Conservation (phyloP, 1,140 invertebrate species). For the Atopsyche davidsoni region DNA sequence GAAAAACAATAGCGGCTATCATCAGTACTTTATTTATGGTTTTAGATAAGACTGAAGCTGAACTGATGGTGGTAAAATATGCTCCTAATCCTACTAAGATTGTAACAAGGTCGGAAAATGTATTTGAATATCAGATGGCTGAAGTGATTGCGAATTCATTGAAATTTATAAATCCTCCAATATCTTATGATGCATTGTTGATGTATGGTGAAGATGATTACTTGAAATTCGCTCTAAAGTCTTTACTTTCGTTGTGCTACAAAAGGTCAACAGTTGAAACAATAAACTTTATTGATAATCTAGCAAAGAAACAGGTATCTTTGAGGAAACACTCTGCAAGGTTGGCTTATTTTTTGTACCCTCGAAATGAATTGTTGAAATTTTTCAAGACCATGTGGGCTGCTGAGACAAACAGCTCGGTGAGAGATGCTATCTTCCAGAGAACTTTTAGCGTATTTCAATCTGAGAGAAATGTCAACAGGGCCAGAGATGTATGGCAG, state of each 20-base stretch:
- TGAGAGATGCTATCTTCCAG: slow-evolving; percentile 21
- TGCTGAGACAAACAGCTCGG: slow-evolving; percentile 17
- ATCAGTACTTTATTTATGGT: slow-evolving; percentile 9
- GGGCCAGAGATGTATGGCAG: slow-evolving; percentile 6
- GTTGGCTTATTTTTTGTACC: slow-evolving; percentile 21
- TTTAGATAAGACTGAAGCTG: slow-evolving; percentile 7
- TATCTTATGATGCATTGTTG: slow-evolving; percentile 11
- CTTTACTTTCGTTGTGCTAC: slow-evolving; percentile 16
- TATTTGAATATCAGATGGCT: slow-evolving; percentile 9
- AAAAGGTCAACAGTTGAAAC: slow-evolving; percentile 17
- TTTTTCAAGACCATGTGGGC: slow-evolving; percentile 18
- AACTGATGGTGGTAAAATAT: slow-evolving; percentile 12
- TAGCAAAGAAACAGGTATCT: slow-evolving; percentile 21
- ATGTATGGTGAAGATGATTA: slow-evolving; percentile 21
- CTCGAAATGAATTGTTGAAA: slow-evolving; percentile 12
- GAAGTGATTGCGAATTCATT: slow-evolving; percentile 8
- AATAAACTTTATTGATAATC: slow-evolving; percentile 9
- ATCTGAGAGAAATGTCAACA: slow-evolving; percentile 6
- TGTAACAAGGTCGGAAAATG: slow-evolving; percentile 2
- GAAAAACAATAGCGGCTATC: neutral
- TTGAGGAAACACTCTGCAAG: slow-evolving; percentile 21
- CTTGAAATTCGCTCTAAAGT: slow-evolving; percentile 20
- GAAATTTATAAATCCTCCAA: slow-evolving; percentile 18
- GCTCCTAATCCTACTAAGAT: slow-evolving; percentile 12
- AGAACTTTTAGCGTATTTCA: slow-evolving; percentile 15